These are phyloP conservation scores for Zaprionus tsacasi DNA, from an alignment of 1,140 invertebrate genomes.

Conservation along the genomic window DNA sequence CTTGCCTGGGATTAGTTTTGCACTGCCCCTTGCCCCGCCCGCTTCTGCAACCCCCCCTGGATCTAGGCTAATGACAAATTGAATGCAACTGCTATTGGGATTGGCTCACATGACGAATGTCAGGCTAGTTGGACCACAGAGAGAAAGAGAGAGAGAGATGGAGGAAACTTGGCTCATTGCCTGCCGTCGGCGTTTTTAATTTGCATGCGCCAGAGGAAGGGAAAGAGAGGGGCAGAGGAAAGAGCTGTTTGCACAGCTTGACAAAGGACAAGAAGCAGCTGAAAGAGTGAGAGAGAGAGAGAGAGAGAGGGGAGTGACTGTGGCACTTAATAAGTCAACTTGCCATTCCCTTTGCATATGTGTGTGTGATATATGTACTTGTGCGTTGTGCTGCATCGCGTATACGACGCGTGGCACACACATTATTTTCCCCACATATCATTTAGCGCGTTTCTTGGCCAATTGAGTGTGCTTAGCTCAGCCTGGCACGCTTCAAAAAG, in stretches of 20 bases:
- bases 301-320: conserved; percentile 10
- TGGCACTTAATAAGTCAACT: conserved; percentile 68
- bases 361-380: conserved; percentile 40
- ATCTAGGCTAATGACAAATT: conserved; percentile 52
- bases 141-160: neutral
- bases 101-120: conserved; percentile 47
- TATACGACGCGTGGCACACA: conserved; percentile 12
- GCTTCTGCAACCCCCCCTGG: too few relatives aligned
- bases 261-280: conserved; percentile 40
- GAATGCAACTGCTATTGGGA: conserved; percentile 55
- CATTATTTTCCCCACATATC: conserved; percentile 35
- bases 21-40: neutral
- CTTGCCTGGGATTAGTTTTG: conserved; percentile 7
- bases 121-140: conserved; percentile 10
- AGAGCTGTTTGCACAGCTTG: conserved; percentile 43
- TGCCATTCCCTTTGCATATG: conserved; percentile 50
- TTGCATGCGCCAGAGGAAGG: conserved; percentile 51
- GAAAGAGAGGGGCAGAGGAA: neutral
- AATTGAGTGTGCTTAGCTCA: conserved; percentile 59
- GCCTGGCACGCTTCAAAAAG: conserved; percentile 57
- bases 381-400: neutral
- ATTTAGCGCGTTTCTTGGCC: conserved; percentile 40
- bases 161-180: conserved; percentile 31
- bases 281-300: neutral
- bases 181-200: conserved; percentile 44